Evolutionary conservation across 1,140 invertebrate genomes (phyloP).

Genomic region (Chionoecetes opilio): DNA sequence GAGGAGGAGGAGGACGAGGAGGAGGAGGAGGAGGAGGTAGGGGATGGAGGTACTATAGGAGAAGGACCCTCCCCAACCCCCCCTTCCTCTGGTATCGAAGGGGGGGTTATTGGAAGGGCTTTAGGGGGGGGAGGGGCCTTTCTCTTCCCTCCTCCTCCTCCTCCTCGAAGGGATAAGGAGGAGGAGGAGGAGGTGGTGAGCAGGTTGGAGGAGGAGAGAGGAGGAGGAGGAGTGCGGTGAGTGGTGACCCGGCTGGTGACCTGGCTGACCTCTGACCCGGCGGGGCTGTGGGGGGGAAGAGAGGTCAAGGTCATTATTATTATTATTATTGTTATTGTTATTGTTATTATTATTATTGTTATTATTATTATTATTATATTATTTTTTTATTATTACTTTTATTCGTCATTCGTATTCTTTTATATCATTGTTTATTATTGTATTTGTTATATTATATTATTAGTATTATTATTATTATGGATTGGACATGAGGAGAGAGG

Average conservation of each 20-base stretch:
- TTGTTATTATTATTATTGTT: no score
- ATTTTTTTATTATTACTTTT: no score
- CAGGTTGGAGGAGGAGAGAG: conserved; percentile 73
- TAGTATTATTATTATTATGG: no score
- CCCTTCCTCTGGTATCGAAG: conserved; percentile 68
- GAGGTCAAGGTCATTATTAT: no score
- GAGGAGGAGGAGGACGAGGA: neutral
- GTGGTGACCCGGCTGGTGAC: neutral
- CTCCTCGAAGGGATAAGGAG: conserved; percentile 76
- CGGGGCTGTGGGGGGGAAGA: conserved; percentile 34
- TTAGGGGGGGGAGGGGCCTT: conserved; percentile 82
- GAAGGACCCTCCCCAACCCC: neutral
- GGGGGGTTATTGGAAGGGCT: conserved; percentile 2
- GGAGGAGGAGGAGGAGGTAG: neutral
- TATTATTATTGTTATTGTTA: no score
- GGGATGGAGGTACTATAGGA: neutral
- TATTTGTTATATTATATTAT: no score
- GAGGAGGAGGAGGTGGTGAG: conserved; percentile 79
- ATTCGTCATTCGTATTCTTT: no score
- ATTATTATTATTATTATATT: no score
- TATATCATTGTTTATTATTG: no score
- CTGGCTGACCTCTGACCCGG: conserved; percentile 66
- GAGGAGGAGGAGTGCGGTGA: conserved; percentile 52
- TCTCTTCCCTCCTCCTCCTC: no score
- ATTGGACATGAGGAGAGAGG: no score